A percentile compares a stretch with the other conserved stretches of the same genome.
Conservation (phyloP, 2,113 vertebrate species). For the Eidolon helvum region DNA sequence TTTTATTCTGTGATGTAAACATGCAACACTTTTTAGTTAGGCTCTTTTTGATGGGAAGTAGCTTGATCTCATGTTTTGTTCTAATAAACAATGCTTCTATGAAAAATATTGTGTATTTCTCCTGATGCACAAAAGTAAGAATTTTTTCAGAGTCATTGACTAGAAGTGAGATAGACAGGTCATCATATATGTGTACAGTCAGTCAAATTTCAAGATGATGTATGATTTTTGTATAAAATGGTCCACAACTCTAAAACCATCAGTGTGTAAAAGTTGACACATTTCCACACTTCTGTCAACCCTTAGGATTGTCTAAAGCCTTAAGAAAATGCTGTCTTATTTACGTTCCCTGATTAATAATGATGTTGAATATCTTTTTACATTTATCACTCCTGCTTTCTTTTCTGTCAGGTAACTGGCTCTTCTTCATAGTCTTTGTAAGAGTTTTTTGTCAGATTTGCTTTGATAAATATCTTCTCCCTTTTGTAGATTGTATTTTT, state of each 20-base stretch:
- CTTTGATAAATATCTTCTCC: neutral
- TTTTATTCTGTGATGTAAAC: neutral
- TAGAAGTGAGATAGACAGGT: neutral
- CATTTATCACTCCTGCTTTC: neutral
- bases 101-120: neutral
- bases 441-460: neutral
- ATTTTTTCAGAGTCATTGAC: neutral
- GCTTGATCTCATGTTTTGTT: neutral
- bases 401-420: neutral
- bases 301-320: neutral
- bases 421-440: neutral
- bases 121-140: neutral
- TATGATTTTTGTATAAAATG: neutral
- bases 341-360: neutral
- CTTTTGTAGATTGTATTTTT: neutral
- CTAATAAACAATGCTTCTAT: neutral
- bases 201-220: neutral
- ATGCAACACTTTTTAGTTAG: neutral
- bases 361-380: neutral
- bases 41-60: neutral
- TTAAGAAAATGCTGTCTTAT: neutral
- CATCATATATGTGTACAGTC: neutral
- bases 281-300: neutral
- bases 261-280: neutral
- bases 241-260: neutral